Base-by-base conservation (phyloP, 2,888 invertebrate genomes). In the Drosophila meridionalis region DNA sequence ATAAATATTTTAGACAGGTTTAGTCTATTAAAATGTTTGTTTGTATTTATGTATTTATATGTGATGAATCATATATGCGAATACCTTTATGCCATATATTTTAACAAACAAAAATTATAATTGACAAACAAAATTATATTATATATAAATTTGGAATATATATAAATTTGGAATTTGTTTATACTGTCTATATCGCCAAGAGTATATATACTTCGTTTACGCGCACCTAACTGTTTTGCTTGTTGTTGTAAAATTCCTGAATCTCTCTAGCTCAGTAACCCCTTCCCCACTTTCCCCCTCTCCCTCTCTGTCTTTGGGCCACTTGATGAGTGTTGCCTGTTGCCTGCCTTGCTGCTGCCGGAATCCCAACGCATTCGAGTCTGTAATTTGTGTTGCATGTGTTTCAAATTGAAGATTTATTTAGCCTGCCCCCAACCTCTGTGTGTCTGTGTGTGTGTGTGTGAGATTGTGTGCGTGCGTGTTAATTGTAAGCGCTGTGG, bases 401-500 rank as follows among this genome's bases (percentile, higher is more conserved):
- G 88, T 87, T 87, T 87, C 81, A 87, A 87, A 89, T 87, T 87
- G 82, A 89, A 87, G 87, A 90, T 87, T 87, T 87, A 89, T 90
- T 90, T 89, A 63, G 57, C 42, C 32, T 52, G 28, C 50, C 52
- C 60, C 53, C 43, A 52, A 34, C 9, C 11, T 28, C 20, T 30
- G 40, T 43, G 8, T 20, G n/a, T 32, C 34, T 65, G 43, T 48
- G 38, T 52, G 43, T 47, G 43, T 53, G 65, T 40, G 30, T 55
- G 45, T 66, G 48, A 34, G 52, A 20, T 20, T 48, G 62, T 72
- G 65, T 81, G 87, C 75, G 83, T 87, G 87, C 89, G 87, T 87
- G 89, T 90, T 90, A 90, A 90, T 87, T 87, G 89, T 89, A 83
- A 90, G 89, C 87, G 87, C 90, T 87, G 84, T 75, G 90, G 87